Percentiles rank a stretch among this genome's conserved stretches.
These are phyloP conservation scores for Brachionichthys hirsutus DNA, from an alignment of 2,113 vertebrate genomes.

Conservation along the genomic window DNA sequence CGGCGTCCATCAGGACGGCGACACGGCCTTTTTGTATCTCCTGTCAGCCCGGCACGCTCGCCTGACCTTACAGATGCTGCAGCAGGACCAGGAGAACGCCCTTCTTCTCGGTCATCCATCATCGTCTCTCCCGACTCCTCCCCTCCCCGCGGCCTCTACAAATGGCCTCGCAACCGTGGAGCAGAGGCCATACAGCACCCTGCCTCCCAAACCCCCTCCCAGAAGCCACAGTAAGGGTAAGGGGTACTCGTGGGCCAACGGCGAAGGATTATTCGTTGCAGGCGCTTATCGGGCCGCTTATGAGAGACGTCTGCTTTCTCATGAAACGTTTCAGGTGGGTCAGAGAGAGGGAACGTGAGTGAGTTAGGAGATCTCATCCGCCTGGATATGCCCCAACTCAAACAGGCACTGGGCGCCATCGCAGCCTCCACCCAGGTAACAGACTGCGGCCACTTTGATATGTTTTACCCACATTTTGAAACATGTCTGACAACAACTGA, in stretches of 20 bases:
- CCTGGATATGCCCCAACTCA: constrained; percentile 68
- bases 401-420: constrained; percentile 42
- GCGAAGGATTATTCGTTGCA: too few relatives aligned
- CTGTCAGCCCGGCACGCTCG: constrained; percentile 78
- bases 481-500: neutral
- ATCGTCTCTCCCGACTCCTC: constrained; percentile 13
- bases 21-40: constrained; percentile 88
- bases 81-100: constrained; percentile 78
- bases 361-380: constrained; percentile 69
- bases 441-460: neutral
- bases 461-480: too few relatives aligned
- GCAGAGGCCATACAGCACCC: constrained; percentile 66
- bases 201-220: constrained; percentile 63
- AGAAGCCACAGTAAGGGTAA: constrained; percentile 61
- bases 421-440: constrained; percentile 50
- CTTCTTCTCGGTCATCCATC: constrained; percentile 54
- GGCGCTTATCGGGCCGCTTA: neutral
- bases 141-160: constrained; percentile 9
- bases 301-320: neutral
- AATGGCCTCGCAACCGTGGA: constrained; percentile 49
- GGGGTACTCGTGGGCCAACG: too few relatives aligned
- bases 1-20: constrained; percentile 80
- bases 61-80: constrained; percentile 74
- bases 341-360: constrained; percentile 31
- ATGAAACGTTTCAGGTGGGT: constrained; percentile 22